Base-by-base conservation (phyloP, 2,888 invertebrate genomes). In the Leptinotarsa tumamoca region DNA sequence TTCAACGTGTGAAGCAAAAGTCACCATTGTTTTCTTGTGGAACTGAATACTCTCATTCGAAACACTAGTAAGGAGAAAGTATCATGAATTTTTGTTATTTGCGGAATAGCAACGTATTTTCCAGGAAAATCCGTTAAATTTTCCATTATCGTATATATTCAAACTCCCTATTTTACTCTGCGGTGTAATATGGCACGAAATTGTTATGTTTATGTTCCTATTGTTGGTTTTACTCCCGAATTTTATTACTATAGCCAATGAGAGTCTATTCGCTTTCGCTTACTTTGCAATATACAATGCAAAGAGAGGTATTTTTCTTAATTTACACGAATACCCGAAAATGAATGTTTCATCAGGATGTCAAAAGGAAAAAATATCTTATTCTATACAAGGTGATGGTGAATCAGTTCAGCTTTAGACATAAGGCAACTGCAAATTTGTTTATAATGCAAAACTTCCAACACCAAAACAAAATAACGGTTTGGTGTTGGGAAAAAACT, bases 171-270 rank as follows among this genome's bases (percentile, higher is more conserved):
- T 79, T 78, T 80, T 78, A 77, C 80, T 78, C 81, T 49, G 75
- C 66, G 76, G 77, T 56, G 71, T 78, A 76, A 80, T 79, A 73
- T 63, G 75, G 74, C 74, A 73, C 74, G 69, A 68, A 79, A 81
- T 76, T 77, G 81, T 81, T 81, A 81, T 80, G 80, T 81, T 80
- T 79, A 79, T 72, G 74, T 61, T 70, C 72, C 77, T 78, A 81
- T 79, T 80, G 77, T 79, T 73, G 81, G 78, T 79, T 79, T 80
- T 80, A 78, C 79, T 80, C 76, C 72, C 76, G 80, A 76, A 77
- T 81, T 81, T 81, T 81, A 81, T 77, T 79, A 81, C 76, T 79
- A 79, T 74, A 67, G 80, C 75, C 78, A 75, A 76, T 79, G 73
- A 75, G 74, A 68, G 77, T 74, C 79, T 79, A 78, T 76, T 79